Percentiles rank a stretch among this genome's conserved stretches.
Evolutionary conservation across 1,140 invertebrate species (phyloP).

Genomic region (Heliconius eleuchia): DNA sequence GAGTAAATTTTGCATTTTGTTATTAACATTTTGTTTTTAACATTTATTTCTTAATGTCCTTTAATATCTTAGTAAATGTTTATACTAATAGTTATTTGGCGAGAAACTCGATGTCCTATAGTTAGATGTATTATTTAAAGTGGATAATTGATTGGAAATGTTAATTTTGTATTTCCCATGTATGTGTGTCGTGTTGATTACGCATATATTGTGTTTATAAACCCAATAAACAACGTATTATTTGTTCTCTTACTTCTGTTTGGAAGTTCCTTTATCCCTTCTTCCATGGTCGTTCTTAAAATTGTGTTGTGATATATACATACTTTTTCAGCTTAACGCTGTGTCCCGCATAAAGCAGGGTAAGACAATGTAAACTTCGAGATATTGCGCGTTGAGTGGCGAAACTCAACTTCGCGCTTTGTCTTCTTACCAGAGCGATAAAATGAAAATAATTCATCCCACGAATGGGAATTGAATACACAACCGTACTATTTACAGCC

Average conservation of each 20-base stretch:
- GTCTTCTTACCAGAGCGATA: too few species aligned
- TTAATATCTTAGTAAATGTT: neutral
- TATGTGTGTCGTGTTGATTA: slow-evolving; percentile 2
- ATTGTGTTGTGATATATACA: neutral
- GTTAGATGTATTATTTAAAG: slow-evolving; percentile 7
- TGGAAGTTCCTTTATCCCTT: slow-evolving; percentile 3
- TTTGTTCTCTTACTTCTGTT: slow-evolving; percentile 8
- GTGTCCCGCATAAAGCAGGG: too few species aligned
- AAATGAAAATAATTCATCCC: too few species aligned
- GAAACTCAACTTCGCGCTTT: too few species aligned
- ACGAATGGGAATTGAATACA: too few species aligned
- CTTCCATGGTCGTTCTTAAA: neutral
- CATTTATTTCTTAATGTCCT: neutral
- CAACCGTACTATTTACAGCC: too few species aligned
- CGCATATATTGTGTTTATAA: slow-evolving; percentile 6
- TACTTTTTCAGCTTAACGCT: too few species aligned
- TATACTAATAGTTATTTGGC: neutral
- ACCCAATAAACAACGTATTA: slow-evolving; percentile 10
- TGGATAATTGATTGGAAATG: neutral
- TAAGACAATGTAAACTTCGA: too few species aligned
- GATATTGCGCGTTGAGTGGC: too few species aligned
- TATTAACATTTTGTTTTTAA: neutral
- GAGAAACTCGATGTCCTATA: neutral
- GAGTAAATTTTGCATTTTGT: neutral
- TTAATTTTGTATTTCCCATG: neutral